A percentile compares a stretch with the other conserved stretches of the same genome.
These are phyloP conservation scores for Mobula birostris DNA, from an alignment of 2,113 vertebrate genomes.

Conservation along the genomic window DNA sequence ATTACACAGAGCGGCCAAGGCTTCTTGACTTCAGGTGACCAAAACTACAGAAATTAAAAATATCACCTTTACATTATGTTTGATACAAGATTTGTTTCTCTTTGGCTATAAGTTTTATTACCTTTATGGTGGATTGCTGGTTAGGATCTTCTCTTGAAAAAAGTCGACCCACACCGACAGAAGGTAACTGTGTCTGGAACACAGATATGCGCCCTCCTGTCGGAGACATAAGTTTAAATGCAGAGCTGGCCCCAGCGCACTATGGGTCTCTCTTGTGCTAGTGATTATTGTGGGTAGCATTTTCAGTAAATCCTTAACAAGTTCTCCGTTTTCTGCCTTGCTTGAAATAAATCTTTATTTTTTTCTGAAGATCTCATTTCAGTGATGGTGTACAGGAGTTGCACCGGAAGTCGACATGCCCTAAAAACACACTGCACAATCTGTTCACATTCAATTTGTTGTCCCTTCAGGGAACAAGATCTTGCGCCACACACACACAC, in stretches of 20 bases:
- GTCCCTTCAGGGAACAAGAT: not conserved
- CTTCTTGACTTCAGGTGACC: not conserved
- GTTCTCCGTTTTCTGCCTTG: conserved; percentile 50
- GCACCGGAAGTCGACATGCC: not conserved
- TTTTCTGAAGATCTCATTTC: not conserved
- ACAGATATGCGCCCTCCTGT: conserved; percentile 88
- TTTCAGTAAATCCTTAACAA: conserved; percentile 82
- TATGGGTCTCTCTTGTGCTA: conserved; percentile 83
- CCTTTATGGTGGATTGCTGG: conserved; percentile 88
- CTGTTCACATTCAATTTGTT: not conserved
- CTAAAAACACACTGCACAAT: not conserved
- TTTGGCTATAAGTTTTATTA: conserved; percentile 44
- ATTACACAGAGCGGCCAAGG: too few relatives aligned
- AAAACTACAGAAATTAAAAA: not conserved
- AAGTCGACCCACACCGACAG: conserved; percentile 75
- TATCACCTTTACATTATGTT: not conserved
- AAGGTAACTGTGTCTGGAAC: conserved; percentile 89
- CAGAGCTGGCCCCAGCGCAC: conserved; percentile 82
- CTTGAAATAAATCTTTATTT: not conserved
- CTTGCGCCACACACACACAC: not conserved
- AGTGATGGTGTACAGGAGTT: not conserved
- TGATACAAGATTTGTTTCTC: not conserved
- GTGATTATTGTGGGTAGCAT: conserved; percentile 82
- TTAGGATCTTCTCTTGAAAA: conserved; percentile 93
- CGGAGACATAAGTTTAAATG: conserved; percentile 88